These are phyloP conservation scores for Heptranchias perlo DNA, from an alignment of 2,113 vertebrate genomes.

Conservation along the genomic window DNA sequence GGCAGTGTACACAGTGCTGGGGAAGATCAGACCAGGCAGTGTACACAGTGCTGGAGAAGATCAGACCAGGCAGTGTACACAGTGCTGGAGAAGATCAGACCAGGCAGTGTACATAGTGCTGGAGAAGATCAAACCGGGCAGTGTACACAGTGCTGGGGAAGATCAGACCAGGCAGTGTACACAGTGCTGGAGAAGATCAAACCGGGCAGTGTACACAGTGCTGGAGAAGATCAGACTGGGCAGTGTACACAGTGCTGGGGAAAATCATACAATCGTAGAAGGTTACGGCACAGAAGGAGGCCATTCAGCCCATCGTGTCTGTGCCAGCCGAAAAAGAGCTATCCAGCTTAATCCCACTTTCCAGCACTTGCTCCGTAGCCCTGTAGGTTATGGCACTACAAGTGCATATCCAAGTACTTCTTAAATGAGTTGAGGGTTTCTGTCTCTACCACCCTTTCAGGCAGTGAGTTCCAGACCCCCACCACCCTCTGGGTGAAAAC, in stretches of 20 bases:
- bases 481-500: too few species aligned
- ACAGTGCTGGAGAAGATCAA: neutral
- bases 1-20: neutral
- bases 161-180: neutral
- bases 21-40: neutral
- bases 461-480: too few species aligned
- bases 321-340: too few species aligned
- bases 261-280: too few species aligned
- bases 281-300: too few species aligned
- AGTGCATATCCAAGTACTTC: too few species aligned
- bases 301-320: too few species aligned
- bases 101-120: neutral
- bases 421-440: too few species aligned
- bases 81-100: neutral
- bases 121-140: neutral
- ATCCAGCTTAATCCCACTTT: too few species aligned
- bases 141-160: neutral
- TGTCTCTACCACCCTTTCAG: too few species aligned
- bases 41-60: neutral
- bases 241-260: neutral
- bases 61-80: neutral
- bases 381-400: too few species aligned
- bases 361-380: too few species aligned
- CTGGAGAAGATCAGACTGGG: neutral
- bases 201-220: neutral